Percentiles rank a stretch among this genome's conserved stretches.
phyloP scores from a whole-genome alignment of 1,140 invertebrate genomes.

The Drosophila erecta region DNA sequence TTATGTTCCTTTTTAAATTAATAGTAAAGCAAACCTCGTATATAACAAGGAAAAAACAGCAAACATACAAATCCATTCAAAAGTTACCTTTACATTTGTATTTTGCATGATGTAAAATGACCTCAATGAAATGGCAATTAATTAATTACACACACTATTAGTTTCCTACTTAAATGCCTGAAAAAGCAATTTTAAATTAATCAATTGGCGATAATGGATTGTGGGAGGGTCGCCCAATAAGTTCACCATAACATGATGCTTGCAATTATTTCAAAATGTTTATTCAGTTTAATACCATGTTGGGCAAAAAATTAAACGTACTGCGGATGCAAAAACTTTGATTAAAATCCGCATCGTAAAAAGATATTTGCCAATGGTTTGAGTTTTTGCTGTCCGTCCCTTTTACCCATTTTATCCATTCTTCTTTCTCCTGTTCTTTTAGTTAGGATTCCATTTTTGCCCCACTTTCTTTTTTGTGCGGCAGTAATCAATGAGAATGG shows the following conservation, averaged over 20 bases:
- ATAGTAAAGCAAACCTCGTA: too few relatives aligned
- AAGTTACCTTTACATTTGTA: not conserved
- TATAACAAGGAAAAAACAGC: too few relatives aligned
- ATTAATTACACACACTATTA: conserved; percentile 53
- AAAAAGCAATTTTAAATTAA: conserved; percentile 48
- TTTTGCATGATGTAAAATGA: conserved; percentile 29
- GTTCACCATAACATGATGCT: not conserved
- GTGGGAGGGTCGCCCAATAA: conserved; percentile 6
- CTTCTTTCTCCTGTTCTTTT: conserved; percentile 18
- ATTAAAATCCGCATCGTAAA: conserved; percentile 74
- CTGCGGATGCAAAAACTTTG: conserved; percentile 58
- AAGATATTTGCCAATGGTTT: conserved; percentile 66
- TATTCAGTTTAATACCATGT: not conserved
- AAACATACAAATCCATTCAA: too few relatives aligned
- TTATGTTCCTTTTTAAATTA: too few relatives aligned
- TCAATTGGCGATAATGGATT: conserved; percentile 37
- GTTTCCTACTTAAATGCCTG: conserved; percentile 26
- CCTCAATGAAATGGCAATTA: conserved; percentile 38
- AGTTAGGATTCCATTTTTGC: conserved; percentile 3
- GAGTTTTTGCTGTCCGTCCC: conserved; percentile 22
- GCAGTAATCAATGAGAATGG: conserved; percentile 11
- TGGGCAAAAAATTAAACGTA: conserved; percentile 13
- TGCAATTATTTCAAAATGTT: not conserved
- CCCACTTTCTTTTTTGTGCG: not conserved
- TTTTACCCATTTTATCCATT: conserved; percentile 12